Base-by-base conservation (phyloP, 2,888 invertebrate species). In the Mimachlamys varia region DNA sequence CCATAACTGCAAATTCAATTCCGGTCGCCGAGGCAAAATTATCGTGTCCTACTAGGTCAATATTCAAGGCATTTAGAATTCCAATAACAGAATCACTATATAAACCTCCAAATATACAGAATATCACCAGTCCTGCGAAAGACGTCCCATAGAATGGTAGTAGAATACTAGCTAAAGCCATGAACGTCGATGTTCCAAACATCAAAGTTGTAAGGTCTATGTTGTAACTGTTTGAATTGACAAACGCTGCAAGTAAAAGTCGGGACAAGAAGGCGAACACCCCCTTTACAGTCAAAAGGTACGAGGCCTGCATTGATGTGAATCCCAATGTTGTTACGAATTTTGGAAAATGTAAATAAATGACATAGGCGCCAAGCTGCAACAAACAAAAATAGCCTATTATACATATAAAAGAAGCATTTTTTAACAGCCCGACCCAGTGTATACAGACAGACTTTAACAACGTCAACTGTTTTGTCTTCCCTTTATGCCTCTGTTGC, bases 1-100 rank as follows among this genome's bases (percentile, higher is more conserved):
- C 76, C 76, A 76, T 76, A 27, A 76, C 33, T 33, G 76, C 76
- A 76, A 76, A 76, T 76, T 76, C 76, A 27, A 76, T 76, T 33
- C 76, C 76, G 7, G 76, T 76, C 15, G 76, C 76, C 33, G 76
- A 7, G 2, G 76, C 76, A 33, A 76, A 76, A 27, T 76, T 27
- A 12, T 76, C 76, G 10, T 27, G 27, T 33, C 76, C 76, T 33
- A 76, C 76, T 12, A 76, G 27, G 15, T 33, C 27, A 76, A 27
- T 7, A 33, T 76, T 76, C 7, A 76, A 76, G 12, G 76, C 76
- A 15, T 76, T 76, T 7, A 76, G 76, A 76, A 76, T 76, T 27
- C 76, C 76, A 33, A 76, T 27, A 76, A 76, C 22, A 33, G 76
- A 76, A 76, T 76, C 76, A 76, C 76, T 27, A 33, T 76, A 76